Evolutionary conservation across 2,888 invertebrate genomes (phyloP).

Genomic region (Leucophenga maculata): DNA sequence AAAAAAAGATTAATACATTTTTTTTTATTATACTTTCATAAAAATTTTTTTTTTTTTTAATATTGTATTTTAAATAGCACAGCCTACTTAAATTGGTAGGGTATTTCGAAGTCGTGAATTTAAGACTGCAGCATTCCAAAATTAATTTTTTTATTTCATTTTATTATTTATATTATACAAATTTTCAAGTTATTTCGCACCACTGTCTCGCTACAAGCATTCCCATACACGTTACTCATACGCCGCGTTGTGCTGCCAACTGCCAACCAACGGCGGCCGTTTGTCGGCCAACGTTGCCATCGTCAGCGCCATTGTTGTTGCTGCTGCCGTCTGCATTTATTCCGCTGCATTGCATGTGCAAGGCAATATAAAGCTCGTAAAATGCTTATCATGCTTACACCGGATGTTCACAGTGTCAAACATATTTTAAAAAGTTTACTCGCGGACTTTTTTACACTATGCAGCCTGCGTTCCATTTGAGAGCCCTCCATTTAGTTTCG

Average conservation of each 20-base stretch:
- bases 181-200: too few relatives aligned
- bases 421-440: constrained; percentile 34
- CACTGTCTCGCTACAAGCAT: background rate
- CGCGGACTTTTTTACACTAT: background rate
- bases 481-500: background rate
- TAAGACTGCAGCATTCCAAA: too few relatives aligned
- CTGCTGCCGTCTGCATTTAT: background rate
- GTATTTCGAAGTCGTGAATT: too few relatives aligned
- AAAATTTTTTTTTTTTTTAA: too few relatives aligned
- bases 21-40: too few relatives aligned
- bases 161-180: too few relatives aligned
- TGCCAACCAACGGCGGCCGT: background rate
- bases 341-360: constrained; percentile 40
- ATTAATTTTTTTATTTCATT: too few relatives aligned
- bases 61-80: too few relatives aligned
- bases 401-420: constrained; percentile 64
- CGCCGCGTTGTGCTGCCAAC: background rate
- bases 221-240: constrained; percentile 11
- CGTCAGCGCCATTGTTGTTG: constrained; percentile 16
- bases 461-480: background rate
- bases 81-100: too few relatives aligned
- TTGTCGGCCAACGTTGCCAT: constrained; percentile 7
- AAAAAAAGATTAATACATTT: too few relatives aligned
- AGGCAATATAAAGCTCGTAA: constrained; percentile 56
- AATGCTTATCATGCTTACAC: constrained; percentile 61